Evolutionary conservation across 2,797 vertebrate genomes (phyloP).

Genomic region (Bothrops alternatus): DNA sequence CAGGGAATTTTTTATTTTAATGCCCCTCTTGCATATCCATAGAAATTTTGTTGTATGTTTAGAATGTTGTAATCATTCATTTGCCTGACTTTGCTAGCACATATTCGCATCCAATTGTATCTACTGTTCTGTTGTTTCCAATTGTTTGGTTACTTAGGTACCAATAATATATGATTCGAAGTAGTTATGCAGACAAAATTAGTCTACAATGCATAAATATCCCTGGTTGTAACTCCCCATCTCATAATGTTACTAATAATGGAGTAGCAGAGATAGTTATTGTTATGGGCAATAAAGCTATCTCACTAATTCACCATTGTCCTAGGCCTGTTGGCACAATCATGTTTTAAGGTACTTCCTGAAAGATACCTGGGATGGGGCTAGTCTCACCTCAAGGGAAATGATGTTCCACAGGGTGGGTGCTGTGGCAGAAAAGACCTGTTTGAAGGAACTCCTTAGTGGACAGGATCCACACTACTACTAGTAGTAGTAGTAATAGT

Average conservation of each 20-base stretch:
- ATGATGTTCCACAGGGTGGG: not conserved
- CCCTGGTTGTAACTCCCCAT: not conserved
- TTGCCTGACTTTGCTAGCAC: not conserved
- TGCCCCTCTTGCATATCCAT: not conserved
- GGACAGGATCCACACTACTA: not conserved
- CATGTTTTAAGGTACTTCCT: not conserved
- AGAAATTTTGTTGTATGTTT: not conserved
- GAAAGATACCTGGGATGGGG: not conserved
- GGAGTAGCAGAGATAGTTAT: not conserved
- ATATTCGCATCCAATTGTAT: not conserved
- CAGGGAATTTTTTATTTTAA: not conserved
- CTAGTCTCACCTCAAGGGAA: not conserved
- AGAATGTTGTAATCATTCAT: not conserved
- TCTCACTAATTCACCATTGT: not conserved
- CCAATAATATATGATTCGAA: not conserved
- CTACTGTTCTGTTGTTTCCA: not conserved
- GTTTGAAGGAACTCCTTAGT: not conserved
- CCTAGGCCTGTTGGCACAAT: not conserved
- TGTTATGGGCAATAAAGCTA: not conserved
- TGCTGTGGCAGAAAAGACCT: not conserved
- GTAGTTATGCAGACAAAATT: not conserved
- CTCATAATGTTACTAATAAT: too few species aligned
- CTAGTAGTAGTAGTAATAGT: too few species aligned
- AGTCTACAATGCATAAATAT: not conserved
- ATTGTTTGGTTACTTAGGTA: not conserved